Percentiles rank a stretch among this genome's conserved stretches.
These are phyloP conservation scores for Homarus americanus DNA, from an alignment of 1,140 invertebrate genomes.

Conservation along the genomic window DNA sequence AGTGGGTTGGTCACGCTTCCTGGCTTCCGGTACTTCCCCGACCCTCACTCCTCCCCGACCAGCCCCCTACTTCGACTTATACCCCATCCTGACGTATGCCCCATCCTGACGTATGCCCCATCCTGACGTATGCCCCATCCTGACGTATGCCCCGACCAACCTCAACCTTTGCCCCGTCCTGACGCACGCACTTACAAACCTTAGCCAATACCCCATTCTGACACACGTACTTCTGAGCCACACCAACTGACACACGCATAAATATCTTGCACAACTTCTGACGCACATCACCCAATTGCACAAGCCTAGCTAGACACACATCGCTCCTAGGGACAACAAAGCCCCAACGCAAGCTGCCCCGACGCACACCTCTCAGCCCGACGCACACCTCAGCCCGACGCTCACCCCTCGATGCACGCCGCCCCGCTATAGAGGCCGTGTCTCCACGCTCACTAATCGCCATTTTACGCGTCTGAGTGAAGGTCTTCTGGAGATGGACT, in stretches of 20 bases:
- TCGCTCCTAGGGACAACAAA: neutral
- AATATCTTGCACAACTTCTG: neutral
- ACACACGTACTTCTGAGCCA: neutral
- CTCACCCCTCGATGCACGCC: neutral
- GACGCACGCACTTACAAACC: neutral
- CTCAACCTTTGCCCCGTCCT: too few species aligned
- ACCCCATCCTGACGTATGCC: neutral
- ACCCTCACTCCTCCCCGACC: neutral
- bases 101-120: neutral
- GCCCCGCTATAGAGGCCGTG: neutral
- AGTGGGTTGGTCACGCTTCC: neutral
- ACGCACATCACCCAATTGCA: neutral
- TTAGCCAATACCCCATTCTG: neutral
- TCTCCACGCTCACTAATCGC: neutral
- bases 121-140: too few species aligned
- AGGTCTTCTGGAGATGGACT: neutral
- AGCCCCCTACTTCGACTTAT: neutral
- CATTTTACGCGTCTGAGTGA: neutral
- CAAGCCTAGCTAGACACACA: neutral
- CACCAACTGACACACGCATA: too few species aligned
- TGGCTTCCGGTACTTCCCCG: neutral
- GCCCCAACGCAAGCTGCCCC: neutral
- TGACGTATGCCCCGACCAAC: too few species aligned
- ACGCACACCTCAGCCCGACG: neutral
- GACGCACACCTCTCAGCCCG: neutral